Base-by-base conservation (phyloP, 2,888 invertebrate species). In the Auanema sp. region DNA sequence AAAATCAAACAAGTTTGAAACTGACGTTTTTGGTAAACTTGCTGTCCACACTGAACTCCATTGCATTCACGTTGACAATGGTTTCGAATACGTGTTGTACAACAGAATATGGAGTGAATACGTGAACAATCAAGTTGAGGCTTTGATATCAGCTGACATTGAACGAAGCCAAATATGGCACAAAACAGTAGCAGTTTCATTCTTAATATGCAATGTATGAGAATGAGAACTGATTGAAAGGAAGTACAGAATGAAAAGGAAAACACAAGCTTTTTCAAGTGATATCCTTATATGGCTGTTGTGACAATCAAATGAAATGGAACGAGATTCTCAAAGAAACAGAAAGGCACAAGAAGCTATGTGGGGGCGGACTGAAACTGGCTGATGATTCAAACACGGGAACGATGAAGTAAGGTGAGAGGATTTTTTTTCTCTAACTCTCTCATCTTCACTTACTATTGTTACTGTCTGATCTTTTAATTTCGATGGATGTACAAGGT, bases 71-170 rank as follows among this genome's bases (percentile, higher is more conserved):
- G 58, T 8, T 71, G 65, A 63, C 75, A 75, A n/a, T 66, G 66
- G 10, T 66, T 55, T 10, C 73, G 51, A 24, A 76, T 72, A 33
- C 76, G 55, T n/a, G 71, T 66, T 2, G 76, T 76, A 43, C 76
- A 76, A 47, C 76, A 76, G 58, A 76, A 74, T 0, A 72, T 69
- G 4, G 61, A 58, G 40, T 71, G 72, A 49, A 76, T 64, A 42
- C 76, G 65, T 24, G 68, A 43, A 52, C 76, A 76, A 33, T 61
- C 61, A 40, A 61, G 53, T 18, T 54, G 55, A 23, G 61, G 61
- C 4, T 33, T 24, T 12, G 16, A 16, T n/a, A 61, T 61, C 24
- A 44, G 55, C 33, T 61, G 61, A 33, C 33, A 33, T 3, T 18
- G 21, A 54, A 42, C 21, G 14, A 40, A 21, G 18, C 33, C 25